Evolutionary conservation across 2,113 vertebrate species (phyloP), one percentile per base, ranked within the genome.

Genomic region (Dromas ardeola): DNA sequence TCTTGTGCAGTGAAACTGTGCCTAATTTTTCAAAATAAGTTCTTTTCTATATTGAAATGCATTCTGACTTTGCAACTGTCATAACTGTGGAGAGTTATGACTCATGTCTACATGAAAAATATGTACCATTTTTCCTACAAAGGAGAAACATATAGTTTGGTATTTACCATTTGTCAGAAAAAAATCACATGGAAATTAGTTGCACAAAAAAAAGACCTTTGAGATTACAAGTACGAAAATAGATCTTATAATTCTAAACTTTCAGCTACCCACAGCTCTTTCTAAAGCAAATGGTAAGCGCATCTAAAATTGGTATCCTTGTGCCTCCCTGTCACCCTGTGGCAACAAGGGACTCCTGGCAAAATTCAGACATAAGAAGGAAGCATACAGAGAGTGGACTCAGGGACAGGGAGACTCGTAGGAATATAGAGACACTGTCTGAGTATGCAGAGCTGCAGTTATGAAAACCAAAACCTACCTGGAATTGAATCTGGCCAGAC

Each of bases 91-190:
- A 92, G 32, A 88, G 77, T 73, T 95, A 88, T 88, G 53, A 73
- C 34, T 72, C 23, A 36, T 47, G 50, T 66, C 72, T 69, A 20
- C n/a, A 78, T 78, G 62, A 94, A 93, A 95, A 87, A 82, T 91
- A 85, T 10, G n/a, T 67, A 89, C 25, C 5, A 50, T 71, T 93
- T 89, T 90, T 74, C 63, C 55, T 49, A 52, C 38, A 74, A 78
- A 81, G 11, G 15, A 88, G 47, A 73, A 95, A 81, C 32, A 66
- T 58, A 77, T 42, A 81, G 25, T 81, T 78, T 84, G 26, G 6
- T 92, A 83, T 94, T 95, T 91, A 63, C 50, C 9, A 79, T 87
- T 93, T 89, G 55, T 92, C 52, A 93, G 63, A 71, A 95, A 78
- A 83, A 93, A 91, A 58, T 3, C 38, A 42, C 11, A 45, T 20